Conservation (phyloP, 1,140 invertebrate species). For the Caenorhabditis elegans region WBcel235 BX284603.4:4530501-4531000, state of each 20-base stretch:
- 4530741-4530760: slow-evolving; percentile 49
- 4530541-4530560: slow-evolving; percentile 59
- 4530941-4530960: slow-evolving; percentile 43
- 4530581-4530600: slow-evolving; percentile 34
- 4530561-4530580: slow-evolving; percentile 51
- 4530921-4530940: slow-evolving; percentile 69
- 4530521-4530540: slow-evolving; percentile 45
- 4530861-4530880: slow-evolving; percentile 50
- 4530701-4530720: slow-evolving; percentile 49
- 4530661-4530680: slow-evolving; percentile 47
- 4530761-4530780: slow-evolving; percentile 49
- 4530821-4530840: slow-evolving; percentile 33
- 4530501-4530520: slow-evolving; percentile 28
- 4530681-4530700: slow-evolving; percentile 51
- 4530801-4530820: slow-evolving; percentile 33
- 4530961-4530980: slow-evolving; percentile 47
- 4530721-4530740: background rate
- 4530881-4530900: slow-evolving; percentile 67
- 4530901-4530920: slow-evolving; percentile 91
- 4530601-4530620: background rate
- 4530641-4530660: slow-evolving; percentile 53
- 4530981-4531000: slow-evolving; percentile 54
- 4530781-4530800: slow-evolving; percentile 42
- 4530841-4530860: slow-evolving; percentile 26
- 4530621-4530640: background rate